These are phyloP conservation scores for Planiliza haematocheilus DNA, from an alignment of 2,113 vertebrate species.

Conservation along the genomic window DNA sequence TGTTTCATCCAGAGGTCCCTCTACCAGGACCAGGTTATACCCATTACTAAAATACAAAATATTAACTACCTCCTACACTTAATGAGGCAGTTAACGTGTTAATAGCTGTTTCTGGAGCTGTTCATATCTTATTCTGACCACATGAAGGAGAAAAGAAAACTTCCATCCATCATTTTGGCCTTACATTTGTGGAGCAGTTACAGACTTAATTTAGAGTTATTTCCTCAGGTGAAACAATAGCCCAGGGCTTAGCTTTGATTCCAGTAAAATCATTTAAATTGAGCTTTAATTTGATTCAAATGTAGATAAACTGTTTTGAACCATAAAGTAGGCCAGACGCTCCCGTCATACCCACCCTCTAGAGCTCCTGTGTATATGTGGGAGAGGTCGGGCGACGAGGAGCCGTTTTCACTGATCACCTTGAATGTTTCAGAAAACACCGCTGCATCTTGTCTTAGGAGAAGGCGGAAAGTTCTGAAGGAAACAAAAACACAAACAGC, in stretches of 20 bases:
- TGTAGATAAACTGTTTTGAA: not conserved
- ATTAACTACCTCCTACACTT: no score
- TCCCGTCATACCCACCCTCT: slow-evolving; percentile 71
- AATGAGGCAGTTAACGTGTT: no score
- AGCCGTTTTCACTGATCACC: slow-evolving; percentile 59
- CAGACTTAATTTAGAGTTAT: not conserved
- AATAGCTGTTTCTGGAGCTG: no score
- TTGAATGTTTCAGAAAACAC: slow-evolving; percentile 77
- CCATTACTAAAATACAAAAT: no score
- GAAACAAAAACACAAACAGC: slow-evolving; percentile 43
- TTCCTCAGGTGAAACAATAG: no score
- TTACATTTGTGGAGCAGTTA: not conserved
- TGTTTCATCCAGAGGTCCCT: slow-evolving; percentile 9
- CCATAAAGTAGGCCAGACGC: not conserved
- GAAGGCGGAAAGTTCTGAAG: slow-evolving; percentile 79
- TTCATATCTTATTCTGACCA: no score
- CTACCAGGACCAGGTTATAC: no score
- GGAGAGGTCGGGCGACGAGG: slow-evolving; percentile 73
- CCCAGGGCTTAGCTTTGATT: not conserved
- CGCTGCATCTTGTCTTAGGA: slow-evolving; percentile 70
- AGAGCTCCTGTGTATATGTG: slow-evolving; percentile 84
- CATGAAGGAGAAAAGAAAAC: no score
- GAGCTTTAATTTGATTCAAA: rapidly evolving
- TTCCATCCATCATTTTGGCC: not conserved
- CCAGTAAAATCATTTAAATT: not conserved